A percentile compares a stretch with the other conserved stretches of the same genome.
Evolutionary conservation across 2,113 vertebrate genomes (phyloP).

Genomic region (Rhinogobius similis): DNA sequence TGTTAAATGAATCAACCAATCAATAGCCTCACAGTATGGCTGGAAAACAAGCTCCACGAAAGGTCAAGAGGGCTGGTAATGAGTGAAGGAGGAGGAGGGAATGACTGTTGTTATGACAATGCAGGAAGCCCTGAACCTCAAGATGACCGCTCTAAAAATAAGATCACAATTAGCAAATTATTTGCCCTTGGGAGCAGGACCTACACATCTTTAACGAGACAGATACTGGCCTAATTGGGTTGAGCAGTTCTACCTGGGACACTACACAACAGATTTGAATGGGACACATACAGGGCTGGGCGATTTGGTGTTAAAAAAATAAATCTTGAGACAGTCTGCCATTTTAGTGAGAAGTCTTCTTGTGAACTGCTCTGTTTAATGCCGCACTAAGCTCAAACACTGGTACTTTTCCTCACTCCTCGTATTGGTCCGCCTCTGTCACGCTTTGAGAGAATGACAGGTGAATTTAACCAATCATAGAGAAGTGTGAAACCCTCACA

Average conservation of each 20-base stretch:
- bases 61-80: slow-evolving; percentile 68
- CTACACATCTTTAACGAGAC: slow-evolving; percentile 6
- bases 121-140: slow-evolving; percentile 40
- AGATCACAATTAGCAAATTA: slow-evolving; percentile 48
- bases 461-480: too few species aligned
- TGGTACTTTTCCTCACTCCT: too few species aligned
- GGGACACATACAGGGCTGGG: not conserved
- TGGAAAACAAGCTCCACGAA: slow-evolving; percentile 57
- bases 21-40: slow-evolving; percentile 59
- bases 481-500: too few species aligned
- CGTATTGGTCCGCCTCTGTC: too few species aligned
- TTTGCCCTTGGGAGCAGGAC: slow-evolving; percentile 13
- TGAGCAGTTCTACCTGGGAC: not conserved
- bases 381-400: too few species aligned
- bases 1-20: slow-evolving; percentile 62
- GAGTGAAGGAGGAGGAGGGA: slow-evolving; percentile 54
- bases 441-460: too few species aligned
- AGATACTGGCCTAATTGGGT: slow-evolving; percentile 5
- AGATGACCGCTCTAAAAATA: slow-evolving; percentile 61
- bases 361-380: too few species aligned
- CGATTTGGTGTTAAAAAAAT: too few species aligned
- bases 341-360: too few species aligned
- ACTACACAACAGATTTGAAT: not conserved
- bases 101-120: slow-evolving; percentile 48
- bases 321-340: too few species aligned